These are phyloP conservation scores for Drosophila koepferae DNA, from an alignment of 2,888 invertebrate species.

Conservation along the genomic window DNA sequence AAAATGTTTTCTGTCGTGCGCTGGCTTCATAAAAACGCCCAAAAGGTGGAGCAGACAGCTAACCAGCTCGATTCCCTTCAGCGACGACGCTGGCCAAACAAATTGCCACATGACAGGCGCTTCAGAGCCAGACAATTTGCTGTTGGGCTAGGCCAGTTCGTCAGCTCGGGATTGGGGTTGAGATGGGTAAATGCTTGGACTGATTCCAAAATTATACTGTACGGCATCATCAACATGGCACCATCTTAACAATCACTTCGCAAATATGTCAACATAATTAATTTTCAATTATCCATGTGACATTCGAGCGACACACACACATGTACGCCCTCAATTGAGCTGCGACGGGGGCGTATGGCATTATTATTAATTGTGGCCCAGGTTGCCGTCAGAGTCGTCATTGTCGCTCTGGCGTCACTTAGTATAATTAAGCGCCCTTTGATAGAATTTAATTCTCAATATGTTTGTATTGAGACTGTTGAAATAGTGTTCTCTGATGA, in stretches of 20 bases:
- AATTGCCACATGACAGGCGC: conserved; percentile 65
- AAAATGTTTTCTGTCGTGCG: conserved; percentile 52
- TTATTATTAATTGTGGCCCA: conserved; percentile 69
- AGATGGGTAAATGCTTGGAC: conserved; percentile 3
- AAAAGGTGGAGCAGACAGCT: conserved; percentile 2
- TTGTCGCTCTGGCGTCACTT: conserved; percentile 62
- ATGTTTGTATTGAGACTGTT: conserved; percentile 37
- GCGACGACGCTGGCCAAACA: conserved; percentile 20
- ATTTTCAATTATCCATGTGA: conserved; percentile 76
- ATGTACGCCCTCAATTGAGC: conserved; percentile 1
- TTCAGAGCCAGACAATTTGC: conserved; percentile 50
- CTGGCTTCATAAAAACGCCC: conserved; percentile 37
- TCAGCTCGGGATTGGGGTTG: background rate
- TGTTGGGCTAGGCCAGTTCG: conserved; percentile 25
- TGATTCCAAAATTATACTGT: conserved; percentile 58
- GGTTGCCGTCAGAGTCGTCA: conserved; percentile 41
- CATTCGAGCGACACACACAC: conserved; percentile 42
- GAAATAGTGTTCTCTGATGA: conserved; percentile 53
- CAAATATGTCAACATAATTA: conserved; percentile 81
- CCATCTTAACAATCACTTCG: conserved; percentile 73
- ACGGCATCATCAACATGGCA: conserved; percentile 52
- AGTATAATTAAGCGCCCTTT: conserved; percentile 74
- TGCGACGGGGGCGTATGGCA: conserved; percentile 47
- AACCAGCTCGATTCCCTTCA: conserved; percentile 24
- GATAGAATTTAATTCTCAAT: conserved; percentile 71